A percentile compares a stretch with the other conserved stretches of the same genome.
phyloP scores from a whole-genome alignment of 2,888 invertebrate genomes.

The Melangyna quadrimaculata region DNA sequence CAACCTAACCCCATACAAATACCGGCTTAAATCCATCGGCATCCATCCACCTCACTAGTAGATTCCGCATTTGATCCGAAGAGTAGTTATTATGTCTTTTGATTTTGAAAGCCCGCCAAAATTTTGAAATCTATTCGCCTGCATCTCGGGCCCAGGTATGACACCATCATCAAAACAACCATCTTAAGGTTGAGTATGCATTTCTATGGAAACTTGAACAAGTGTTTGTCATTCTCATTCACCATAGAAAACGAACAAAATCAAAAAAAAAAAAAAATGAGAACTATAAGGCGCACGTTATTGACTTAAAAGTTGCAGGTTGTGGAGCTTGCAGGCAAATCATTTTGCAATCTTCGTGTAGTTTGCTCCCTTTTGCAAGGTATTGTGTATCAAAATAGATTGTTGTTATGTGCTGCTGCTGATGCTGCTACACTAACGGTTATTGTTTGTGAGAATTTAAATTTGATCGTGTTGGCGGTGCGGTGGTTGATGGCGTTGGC shows the following conservation, averaged over 20 bases:
- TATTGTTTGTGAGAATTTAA: conserved; percentile 45
- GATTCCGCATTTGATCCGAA: background rate
- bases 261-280: background rate
- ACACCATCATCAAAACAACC: conserved; percentile 26
- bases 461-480: conserved; percentile 9
- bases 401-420: conserved; percentile 33
- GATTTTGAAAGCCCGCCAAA: conserved; percentile 56
- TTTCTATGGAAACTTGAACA: conserved; percentile 53
- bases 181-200: conserved; percentile 24
- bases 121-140: conserved; percentile 46
- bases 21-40: background rate
- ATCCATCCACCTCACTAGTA: background rate
- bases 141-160: conserved; percentile 34
- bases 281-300: conserved; percentile 26
- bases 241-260: background rate
- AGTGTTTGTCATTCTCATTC: conserved; percentile 48
- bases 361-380: conserved; percentile 66
- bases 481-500: background rate
- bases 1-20: background rate
- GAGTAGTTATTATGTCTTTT: conserved; percentile 17
- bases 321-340: conserved; percentile 46
- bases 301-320: conserved; percentile 41
- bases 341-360: conserved; percentile 61
- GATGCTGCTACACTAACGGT: background rate
- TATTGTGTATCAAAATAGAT: conserved; percentile 63